Conservation (phyloP, 2,888 invertebrate species). For the Sussaba pulchella region DNA sequence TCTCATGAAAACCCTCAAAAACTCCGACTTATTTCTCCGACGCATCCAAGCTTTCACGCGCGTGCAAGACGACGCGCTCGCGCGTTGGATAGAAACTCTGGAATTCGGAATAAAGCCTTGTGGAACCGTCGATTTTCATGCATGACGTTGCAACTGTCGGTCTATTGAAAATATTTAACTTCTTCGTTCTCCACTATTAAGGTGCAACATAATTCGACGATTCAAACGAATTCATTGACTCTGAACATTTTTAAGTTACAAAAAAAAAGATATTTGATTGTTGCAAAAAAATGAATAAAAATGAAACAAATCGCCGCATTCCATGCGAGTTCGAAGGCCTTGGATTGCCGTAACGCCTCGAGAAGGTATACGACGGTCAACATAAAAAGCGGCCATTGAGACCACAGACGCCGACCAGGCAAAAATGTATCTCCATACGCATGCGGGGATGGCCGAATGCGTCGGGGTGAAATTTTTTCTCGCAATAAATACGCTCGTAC, state of each 20-base stretch:
- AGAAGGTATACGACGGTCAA: no score
- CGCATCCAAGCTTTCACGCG: slow-evolving; percentile 20
- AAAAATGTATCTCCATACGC: neutral
- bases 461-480: slow-evolving; percentile 21
- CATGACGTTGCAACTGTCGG: neutral
- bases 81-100: slow-evolving; percentile 36
- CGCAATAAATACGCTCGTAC: slow-evolving; percentile 13
- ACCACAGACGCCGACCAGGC: neutral
- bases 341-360: no score
- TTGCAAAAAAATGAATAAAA: no score
- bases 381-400: neutral
- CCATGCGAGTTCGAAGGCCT: no score
- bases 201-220: no score
- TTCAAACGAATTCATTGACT: no score
- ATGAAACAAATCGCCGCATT: no score
- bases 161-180: neutral
- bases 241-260: no score
- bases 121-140: slow-evolving; percentile 37
- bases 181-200: no score
- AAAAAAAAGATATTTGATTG: no score
- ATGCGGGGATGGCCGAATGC: neutral
- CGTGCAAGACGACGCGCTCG: neutral
- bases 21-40: slow-evolving; percentile 20
- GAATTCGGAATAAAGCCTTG: slow-evolving; percentile 33
- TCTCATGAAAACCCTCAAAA: slow-evolving; percentile 14